Conservation (phyloP, 2,888 invertebrate species). For the Cylloceria caligata region DNA sequence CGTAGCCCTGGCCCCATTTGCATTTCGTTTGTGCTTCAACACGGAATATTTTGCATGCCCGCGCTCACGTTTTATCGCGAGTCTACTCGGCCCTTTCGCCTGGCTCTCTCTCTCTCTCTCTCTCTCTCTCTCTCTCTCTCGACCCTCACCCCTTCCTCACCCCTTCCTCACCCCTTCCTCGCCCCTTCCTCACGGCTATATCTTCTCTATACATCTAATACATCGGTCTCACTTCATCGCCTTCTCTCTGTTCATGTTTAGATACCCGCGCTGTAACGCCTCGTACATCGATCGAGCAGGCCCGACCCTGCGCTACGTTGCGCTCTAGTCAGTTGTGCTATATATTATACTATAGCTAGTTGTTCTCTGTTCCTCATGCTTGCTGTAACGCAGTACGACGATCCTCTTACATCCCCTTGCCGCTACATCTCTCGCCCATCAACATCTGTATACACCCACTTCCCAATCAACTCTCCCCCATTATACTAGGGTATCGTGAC, state of each 20-base stretch:
- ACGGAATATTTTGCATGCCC: constrained; percentile 80
- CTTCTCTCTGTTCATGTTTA: constrained; percentile 66
- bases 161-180: not conserved
- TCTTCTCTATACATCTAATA: constrained; percentile 34
- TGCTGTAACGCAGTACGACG: constrained; percentile 2
- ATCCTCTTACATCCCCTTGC: constrained; percentile 13
- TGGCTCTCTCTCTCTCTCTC: not conserved
- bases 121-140: not conserved
- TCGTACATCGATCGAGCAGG: constrained; percentile 69
- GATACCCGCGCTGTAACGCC: constrained; percentile 61
- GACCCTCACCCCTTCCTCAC: not conserved
- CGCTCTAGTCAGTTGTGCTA: constrained; percentile 24
- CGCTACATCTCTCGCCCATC: constrained; percentile 14
- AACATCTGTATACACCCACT: constrained; percentile 14
- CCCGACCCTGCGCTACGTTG: constrained; percentile 56
- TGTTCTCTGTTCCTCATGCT: constrained; percentile 13
- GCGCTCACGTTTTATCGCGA: constrained; percentile 63
- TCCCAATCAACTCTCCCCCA: constrained; percentile 21
- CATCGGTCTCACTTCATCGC: constrained; percentile 58
- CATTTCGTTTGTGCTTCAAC: constrained; percentile 82
- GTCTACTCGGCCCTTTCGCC: constrained; percentile 32
- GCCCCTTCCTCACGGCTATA: not conserved
- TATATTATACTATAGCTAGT: constrained; percentile 10
- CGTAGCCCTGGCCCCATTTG: constrained; percentile 80
- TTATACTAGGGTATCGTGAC: constrained; percentile 60